Evolutionary conservation across 2,888 invertebrate genomes (phyloP).

Genomic region (Rhagium mordax): DNA sequence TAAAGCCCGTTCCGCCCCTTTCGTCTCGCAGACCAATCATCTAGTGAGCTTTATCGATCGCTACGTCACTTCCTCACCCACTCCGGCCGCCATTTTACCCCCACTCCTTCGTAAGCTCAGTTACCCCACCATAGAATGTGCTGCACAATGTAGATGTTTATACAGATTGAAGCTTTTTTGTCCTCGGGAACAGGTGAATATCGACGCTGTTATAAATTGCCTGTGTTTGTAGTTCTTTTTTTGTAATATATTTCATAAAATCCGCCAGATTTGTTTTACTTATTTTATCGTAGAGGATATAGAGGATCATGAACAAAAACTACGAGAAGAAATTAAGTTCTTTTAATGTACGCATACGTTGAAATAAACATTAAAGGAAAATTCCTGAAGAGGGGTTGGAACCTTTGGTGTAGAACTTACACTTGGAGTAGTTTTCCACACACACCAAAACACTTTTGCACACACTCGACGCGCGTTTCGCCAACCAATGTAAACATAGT

Average conservation of each 20-base stretch:
- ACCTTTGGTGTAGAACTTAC: too few relatives aligned
- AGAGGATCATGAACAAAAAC: neutral
- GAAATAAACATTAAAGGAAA: too few relatives aligned
- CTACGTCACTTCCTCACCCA: slow-evolving; percentile 68
- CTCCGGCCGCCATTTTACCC: slow-evolving; percentile 68
- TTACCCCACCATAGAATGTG: slow-evolving; percentile 48
- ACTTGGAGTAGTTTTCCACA: too few relatives aligned
- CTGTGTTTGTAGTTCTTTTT: slow-evolving; percentile 26
- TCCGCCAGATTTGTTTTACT: slow-evolving; percentile 13
- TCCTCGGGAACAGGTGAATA: slow-evolving; percentile 54
- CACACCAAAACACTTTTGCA: too few relatives aligned
- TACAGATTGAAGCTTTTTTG: slow-evolving; percentile 57
- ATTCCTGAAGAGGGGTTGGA: too few relatives aligned
- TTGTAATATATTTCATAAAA: slow-evolving; percentile 13
- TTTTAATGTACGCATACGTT: too few relatives aligned
- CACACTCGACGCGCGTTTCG: too few relatives aligned
- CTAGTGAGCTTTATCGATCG: slow-evolving; percentile 69
- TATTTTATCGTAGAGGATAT: neutral
- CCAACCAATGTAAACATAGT: too few relatives aligned
- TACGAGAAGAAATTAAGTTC: too few relatives aligned
- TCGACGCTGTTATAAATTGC: slow-evolving; percentile 49
- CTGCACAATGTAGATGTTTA: slow-evolving; percentile 60
- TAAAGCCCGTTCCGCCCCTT: slow-evolving; percentile 61
- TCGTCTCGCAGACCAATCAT: slow-evolving; percentile 66
- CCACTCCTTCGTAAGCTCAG: slow-evolving; percentile 54